Conservation (phyloP, 2,888 invertebrate species). For the Chrysodeixis includens region DNA sequence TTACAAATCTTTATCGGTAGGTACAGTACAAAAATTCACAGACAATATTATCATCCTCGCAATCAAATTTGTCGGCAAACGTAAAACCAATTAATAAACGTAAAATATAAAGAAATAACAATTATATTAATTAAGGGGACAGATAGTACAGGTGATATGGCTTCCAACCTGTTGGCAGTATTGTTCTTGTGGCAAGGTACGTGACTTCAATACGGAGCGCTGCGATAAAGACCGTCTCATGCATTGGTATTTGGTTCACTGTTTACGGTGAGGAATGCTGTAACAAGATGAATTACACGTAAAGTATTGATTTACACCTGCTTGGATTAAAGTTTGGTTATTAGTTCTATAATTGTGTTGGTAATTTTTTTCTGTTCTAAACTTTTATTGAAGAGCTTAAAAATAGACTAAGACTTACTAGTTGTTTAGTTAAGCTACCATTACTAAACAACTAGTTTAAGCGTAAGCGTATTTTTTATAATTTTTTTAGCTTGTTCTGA, state of each 20-base stretch:
- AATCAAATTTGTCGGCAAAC: not conserved
- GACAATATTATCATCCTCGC: not conserved
- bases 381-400: not conserved
- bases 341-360: not conserved
- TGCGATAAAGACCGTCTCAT: not conserved
- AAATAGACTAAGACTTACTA: no score
- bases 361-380: not conserved
- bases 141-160: conserved; percentile 30
- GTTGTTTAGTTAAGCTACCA: no score
- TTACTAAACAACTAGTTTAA: no score
- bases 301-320: conserved; percentile 19
- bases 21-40: no score
- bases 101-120: conserved; percentile 12
- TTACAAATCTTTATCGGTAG: no score
- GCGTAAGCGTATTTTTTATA: no score
- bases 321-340: not conserved
- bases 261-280: conserved; percentile 18
- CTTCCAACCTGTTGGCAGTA: not conserved
- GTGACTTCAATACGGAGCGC: not conserved
- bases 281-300: conserved; percentile 16
- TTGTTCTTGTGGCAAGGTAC: not conserved
- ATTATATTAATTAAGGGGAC: conserved; percentile 37
- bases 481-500: no score
- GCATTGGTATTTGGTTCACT: conserved; percentile 21
- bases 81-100: not conserved